phyloP scores from a whole-genome alignment of 2,888 invertebrate genomes.

The Orthosia cruda region DNA sequence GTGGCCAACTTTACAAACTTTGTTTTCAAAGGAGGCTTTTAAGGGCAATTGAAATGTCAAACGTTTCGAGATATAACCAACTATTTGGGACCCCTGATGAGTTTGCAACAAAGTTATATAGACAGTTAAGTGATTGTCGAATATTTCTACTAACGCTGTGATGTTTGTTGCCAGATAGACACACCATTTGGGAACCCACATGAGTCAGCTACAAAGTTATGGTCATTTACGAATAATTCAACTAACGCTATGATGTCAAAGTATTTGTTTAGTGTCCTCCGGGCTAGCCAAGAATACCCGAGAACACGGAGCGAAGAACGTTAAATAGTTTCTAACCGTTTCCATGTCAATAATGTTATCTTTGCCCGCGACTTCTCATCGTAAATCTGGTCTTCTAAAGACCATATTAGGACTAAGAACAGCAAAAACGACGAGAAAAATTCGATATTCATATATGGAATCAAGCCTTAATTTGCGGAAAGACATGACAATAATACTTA shows the following conservation, averaged over 20 bases:
- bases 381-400: neutral
- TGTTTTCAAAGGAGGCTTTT: constrained; percentile 21
- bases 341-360: neutral
- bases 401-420: neutral
- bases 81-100: constrained; percentile 2
- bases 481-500: neutral
- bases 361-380: neutral
- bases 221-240: too few relatives aligned
- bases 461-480: neutral
- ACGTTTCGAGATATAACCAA: neutral
- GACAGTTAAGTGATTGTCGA: neutral
- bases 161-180: too few relatives aligned
- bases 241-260: too few relatives aligned
- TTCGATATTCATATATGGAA: neutral
- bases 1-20: constrained; percentile 12
- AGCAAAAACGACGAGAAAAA: neutral
- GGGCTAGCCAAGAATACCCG: too few relatives aligned
- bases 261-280: neutral
- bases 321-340: neutral
- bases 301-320: too few relatives aligned
- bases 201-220: too few relatives aligned
- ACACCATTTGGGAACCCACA: too few relatives aligned
- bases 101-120: neutral
- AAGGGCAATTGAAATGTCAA: constrained; percentile 28
- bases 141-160: too few relatives aligned